Base-by-base conservation (phyloP, 2,113 vertebrate genomes). In the Sceloporus undulatus region DNA sequence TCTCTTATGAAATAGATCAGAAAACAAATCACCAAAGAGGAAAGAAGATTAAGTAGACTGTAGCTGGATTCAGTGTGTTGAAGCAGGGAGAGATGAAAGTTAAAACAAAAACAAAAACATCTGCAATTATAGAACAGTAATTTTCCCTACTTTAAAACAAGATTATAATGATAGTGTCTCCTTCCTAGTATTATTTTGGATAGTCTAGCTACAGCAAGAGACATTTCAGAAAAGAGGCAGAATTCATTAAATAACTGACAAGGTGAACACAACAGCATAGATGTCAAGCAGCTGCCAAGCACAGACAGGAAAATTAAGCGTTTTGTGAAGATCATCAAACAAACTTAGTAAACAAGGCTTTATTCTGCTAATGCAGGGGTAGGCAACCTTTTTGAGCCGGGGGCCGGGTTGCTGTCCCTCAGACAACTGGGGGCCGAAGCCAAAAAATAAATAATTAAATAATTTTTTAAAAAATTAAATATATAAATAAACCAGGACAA, bases 1-100 rank as follows among this genome's bases (percentile, higher is more conserved):
- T 89, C 79, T 91, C 48, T 84, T 81, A 21, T 82, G 90, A 56
- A 82, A 85, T 10, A 88, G 75, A 27, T 48, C 38, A 62, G 68
- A 85, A 34, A 34, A 0, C 0, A 18, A 13, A 54, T 88, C 81
- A 78, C 23, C 85, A 86, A 90, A 84, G 0, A 77, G 1, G 81
- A 85, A 66, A 62, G 23, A 79, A 23, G 40, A 86, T 84, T 75
- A 93, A 73, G 59, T 8, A 77, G 21, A 42, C 34, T 85, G 34
- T 54, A 90, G 52, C 23, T 66, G 71, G 25, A 92, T 4, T 23
- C 82, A 23, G 66, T 62, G 87, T 91, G 91, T 18, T 14, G 23
- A 89, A 91, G 19, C 29, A n/a, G 0, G 0, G 34, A 62, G 18
- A 42, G n/a, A 65, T 25, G 40, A 56, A 79, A 70, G 27, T 13